Conservation (phyloP, 2,797 vertebrate genomes). For the Pangasius larnaudii region DNA sequence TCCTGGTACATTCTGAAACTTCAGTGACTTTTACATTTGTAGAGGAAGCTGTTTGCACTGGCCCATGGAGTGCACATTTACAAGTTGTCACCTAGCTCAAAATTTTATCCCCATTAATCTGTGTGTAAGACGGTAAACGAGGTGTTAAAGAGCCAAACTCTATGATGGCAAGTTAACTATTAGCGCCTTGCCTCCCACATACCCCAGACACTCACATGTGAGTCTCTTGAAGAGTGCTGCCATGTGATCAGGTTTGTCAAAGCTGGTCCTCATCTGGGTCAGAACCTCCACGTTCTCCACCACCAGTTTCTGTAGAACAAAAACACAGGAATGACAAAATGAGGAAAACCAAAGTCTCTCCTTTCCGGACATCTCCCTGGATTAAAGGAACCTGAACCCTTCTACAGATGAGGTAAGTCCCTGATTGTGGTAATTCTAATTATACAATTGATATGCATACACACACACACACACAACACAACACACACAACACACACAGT, state of each 20-base stretch:
- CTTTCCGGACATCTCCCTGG: not conserved
- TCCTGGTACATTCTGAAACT: not conserved
- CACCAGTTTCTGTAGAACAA: slow-evolving; percentile 88
- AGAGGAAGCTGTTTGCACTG: not conserved
- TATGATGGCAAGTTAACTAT: not conserved
- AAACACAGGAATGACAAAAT: not conserved
- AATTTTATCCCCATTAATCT: not conserved
- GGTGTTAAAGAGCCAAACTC: not conserved
- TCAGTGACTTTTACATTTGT: not conserved
- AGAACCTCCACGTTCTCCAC: slow-evolving; percentile 97
- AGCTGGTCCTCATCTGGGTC: slow-evolving; percentile 99
- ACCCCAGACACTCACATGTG: slow-evolving; percentile 82
- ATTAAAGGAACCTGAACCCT: not conserved
- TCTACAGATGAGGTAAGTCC: not conserved
- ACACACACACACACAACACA: too few relatives aligned
- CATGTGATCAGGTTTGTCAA: slow-evolving; percentile 99
- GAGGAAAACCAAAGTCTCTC: not conserved
- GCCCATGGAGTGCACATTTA: not conserved
- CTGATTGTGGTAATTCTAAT: not conserved
- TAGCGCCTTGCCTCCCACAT: not conserved
- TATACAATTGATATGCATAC: not conserved
- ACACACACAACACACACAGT: too few relatives aligned
- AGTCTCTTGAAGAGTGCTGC: slow-evolving; percentile 96
- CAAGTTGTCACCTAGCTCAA: not conserved
- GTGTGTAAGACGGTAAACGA: not conserved